phyloP scores from a whole-genome alignment of 1,140 invertebrate species.

The Stegodyphus dumicola region DNA sequence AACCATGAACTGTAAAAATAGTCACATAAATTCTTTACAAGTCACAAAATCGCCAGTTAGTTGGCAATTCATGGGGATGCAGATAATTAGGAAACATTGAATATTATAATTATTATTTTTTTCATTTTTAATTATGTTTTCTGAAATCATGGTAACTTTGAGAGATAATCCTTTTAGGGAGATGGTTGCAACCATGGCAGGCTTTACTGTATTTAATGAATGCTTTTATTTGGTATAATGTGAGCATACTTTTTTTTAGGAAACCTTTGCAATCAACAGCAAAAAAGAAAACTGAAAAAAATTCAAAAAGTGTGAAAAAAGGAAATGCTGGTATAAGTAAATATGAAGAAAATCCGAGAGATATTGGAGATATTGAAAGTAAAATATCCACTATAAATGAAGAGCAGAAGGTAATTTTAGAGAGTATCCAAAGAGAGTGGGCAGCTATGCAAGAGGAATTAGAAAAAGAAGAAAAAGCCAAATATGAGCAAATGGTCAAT shows the following conservation, averaged over 20 bases:
- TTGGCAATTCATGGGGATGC: too few species aligned
- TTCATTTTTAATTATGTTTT: too few species aligned
- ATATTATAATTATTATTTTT: too few species aligned
- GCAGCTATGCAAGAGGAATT: constrained; percentile 38
- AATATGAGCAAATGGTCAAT: constrained; percentile 31
- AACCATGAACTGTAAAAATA: too few species aligned
- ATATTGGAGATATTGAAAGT: not conserved
- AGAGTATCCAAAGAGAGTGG: constrained; percentile 43
- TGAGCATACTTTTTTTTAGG: constrained; percentile 1
- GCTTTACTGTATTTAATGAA: too few species aligned
- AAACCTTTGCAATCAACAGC: constrained; percentile 17
- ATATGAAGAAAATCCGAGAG: not conserved
- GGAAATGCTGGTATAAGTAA: not conserved
- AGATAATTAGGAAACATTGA: too few species aligned
- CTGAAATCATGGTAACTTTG: too few species aligned
- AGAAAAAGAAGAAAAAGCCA: constrained; percentile 34
- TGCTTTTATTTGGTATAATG: too few species aligned
- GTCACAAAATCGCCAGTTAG: too few species aligned
- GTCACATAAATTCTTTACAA: too few species aligned
- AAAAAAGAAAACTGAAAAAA: constrained; percentile 19
- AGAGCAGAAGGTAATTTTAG: constrained; percentile 28
- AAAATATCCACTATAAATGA: constrained; percentile 28
- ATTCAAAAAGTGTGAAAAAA: not conserved
- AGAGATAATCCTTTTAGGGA: too few species aligned
- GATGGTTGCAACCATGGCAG: too few species aligned